These are phyloP conservation scores for Cheilosia scutellata DNA, from an alignment of 2,888 invertebrate genomes.

Conservation along the genomic window DNA sequence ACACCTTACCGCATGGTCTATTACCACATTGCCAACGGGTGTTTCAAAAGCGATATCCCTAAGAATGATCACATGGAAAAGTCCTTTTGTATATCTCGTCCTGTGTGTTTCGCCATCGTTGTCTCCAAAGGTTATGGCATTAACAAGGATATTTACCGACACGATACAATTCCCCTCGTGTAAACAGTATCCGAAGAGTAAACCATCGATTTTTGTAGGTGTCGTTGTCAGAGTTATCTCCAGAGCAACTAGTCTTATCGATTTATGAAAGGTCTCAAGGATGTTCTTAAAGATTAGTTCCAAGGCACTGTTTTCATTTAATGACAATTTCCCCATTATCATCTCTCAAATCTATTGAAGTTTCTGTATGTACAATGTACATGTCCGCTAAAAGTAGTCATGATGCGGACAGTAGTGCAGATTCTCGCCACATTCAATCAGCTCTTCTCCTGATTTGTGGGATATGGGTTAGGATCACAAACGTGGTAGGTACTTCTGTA, in stretches of 20 bases:
- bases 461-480: not conserved
- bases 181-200: slow-evolving; percentile 43
- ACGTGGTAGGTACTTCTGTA: not conserved
- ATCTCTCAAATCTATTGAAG: too few species aligned
- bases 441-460: slow-evolving; percentile 27
- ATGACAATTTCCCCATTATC: too few species aligned
- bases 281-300: not conserved
- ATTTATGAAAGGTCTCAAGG: not conserved
- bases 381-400: slow-evolving; percentile 19
- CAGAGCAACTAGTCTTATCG: slow-evolving; percentile 9
- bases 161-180: slow-evolving; percentile 3
- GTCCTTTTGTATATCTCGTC: slow-evolving; percentile 32
- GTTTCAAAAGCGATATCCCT: slow-evolving; percentile 42
- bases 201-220: slow-evolving; percentile 24
- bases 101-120: slow-evolving; percentile 3
- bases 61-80: slow-evolving; percentile 44
- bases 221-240: slow-evolving; percentile 17
- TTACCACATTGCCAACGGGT: slow-evolving; percentile 57
- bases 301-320: too few species aligned
- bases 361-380: not conserved
- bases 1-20: slow-evolving; percentile 49
- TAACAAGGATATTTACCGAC: slow-evolving; percentile 43
- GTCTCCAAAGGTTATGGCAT: slow-evolving; percentile 23
- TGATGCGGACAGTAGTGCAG: not conserved
- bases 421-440: slow-evolving; percentile 27